These are phyloP conservation scores for Calosoma granatense DNA, from an alignment of 1,140 invertebrate genomes.

Conservation along the genomic window DNA sequence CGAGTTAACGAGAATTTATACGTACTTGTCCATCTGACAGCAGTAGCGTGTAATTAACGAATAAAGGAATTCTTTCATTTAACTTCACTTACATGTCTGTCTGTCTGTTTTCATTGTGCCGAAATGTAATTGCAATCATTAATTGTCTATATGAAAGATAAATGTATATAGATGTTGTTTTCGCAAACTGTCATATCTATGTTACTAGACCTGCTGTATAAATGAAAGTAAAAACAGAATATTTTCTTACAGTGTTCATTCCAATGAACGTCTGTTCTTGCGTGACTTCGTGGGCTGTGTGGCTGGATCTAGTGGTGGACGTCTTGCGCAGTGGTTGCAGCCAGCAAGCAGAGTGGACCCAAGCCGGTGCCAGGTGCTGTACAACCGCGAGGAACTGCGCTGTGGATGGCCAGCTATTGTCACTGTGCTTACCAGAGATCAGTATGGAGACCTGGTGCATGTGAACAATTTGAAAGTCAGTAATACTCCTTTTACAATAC, in stretches of 20 bases:
- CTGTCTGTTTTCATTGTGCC: too few relatives aligned
- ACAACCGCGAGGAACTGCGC: constrained; percentile 62
- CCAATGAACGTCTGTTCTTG: constrained; percentile 88
- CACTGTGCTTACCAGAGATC: constrained; percentile 79
- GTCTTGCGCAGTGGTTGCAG: constrained; percentile 88
- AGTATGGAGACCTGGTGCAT: constrained; percentile 81
- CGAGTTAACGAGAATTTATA: too few relatives aligned
- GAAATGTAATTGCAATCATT: too few relatives aligned
- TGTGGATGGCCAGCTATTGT: constrained; percentile 75
- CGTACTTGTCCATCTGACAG: too few relatives aligned
- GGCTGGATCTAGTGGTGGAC: constrained; percentile 78
- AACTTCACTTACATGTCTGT: too few relatives aligned
- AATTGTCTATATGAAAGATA: too few relatives aligned
- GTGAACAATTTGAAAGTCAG: constrained; percentile 74
- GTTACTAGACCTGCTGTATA: too few relatives aligned
- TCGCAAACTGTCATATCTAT: too few relatives aligned
- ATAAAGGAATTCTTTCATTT: too few relatives aligned
- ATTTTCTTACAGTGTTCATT: constrained; percentile 52
- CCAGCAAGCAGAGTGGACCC: constrained; percentile 88
- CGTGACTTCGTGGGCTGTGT: constrained; percentile 84
- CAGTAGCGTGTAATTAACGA: too few relatives aligned
- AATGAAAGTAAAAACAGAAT: too few relatives aligned
- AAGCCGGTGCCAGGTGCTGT: constrained; percentile 69
- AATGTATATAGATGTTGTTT: too few relatives aligned
- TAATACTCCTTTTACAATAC: constrained; percentile 20